Evolutionary conservation across 2,888 invertebrate genomes (phyloP), one percentile per base, ranked within the genome.

Genomic region (Suillia variegata): DNA sequence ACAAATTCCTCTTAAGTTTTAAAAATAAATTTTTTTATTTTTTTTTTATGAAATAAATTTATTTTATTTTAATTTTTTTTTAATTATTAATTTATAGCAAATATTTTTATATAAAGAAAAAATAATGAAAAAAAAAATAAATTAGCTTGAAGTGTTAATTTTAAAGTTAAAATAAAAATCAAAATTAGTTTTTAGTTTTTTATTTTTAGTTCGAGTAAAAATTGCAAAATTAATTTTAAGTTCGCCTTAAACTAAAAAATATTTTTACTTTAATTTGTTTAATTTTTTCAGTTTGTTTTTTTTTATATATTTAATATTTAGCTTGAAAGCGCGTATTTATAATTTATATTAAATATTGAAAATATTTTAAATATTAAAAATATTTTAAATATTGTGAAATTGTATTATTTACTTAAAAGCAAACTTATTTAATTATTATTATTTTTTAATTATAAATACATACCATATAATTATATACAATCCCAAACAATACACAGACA

Each of bases 171-270:
- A 64, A 62, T 57, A 50, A 69, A 50, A 71, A 72, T 71, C 73
- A 70, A 71, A 71, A 74, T 64, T 67, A 67, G 61, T 56, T 65
- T 67, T 59, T 69, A 71, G 59, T 67, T 62, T 54, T 45, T 33
- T 24, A 13, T n/a, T 13, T n/a, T n/a, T n/a, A n/a, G n/a, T n/a
- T n/a, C n/a, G n/a, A n/a, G n/a, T n/a, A 31, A 31, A 38, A 38
- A 38, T 38, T 38, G 31, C 31, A 38, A n/a, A 22, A 1, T 2
- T 2, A 22, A 24, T 21, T 55, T 57, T 31, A 17, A 13, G 10
- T 26, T 52, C n/a, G 42, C 31, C 31, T 33, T 52, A 31, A 33
- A 8, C 15, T 21, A 21, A 21, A 34, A 24, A 17, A 26, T 13
- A 13, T 13, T 18, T 5, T 26, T 26, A 10, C 5, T 26, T 26